Conservation (phyloP, 2,797 vertebrate genomes). For the Pseudochromis fuscus region DNA sequence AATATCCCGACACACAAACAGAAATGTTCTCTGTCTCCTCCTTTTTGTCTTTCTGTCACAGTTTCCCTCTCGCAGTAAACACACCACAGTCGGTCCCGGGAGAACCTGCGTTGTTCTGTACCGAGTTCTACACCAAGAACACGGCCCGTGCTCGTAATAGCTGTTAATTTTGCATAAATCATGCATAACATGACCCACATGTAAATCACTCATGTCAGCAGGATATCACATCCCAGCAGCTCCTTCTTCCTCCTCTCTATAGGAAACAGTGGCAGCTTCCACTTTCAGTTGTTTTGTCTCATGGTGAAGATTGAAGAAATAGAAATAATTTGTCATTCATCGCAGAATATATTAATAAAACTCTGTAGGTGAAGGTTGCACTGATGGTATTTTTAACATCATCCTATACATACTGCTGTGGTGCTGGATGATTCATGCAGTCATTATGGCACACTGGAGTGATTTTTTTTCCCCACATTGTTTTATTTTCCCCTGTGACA, state of each 20-base stretch:
- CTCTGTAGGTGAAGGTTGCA: too few relatives aligned
- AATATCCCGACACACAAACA: slow-evolving; percentile 33
- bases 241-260: slow-evolving; percentile 36
- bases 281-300: slow-evolving; percentile 18
- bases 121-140: slow-evolving; percentile 52
- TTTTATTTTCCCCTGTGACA: background rate
- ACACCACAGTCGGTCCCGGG: slow-evolving; percentile 47
- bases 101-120: slow-evolving; percentile 49
- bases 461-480: background rate
- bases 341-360: too few relatives aligned
- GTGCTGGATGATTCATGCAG: background rate
- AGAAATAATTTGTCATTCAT: too few relatives aligned
- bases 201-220: slow-evolving; percentile 79
- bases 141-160: slow-evolving; percentile 62
- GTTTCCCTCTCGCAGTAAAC: slow-evolving; percentile 12
- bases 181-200: slow-evolving; percentile 80
- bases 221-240: slow-evolving; percentile 60
- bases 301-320: too few relatives aligned
- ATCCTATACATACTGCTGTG: background rate
- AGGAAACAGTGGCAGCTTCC: slow-evolving; percentile 31
- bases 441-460: background rate
- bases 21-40: slow-evolving; percentile 49
- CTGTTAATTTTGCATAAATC: slow-evolving; percentile 80
- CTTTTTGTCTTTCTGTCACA: slow-evolving; percentile 10
- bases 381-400: too few relatives aligned